Percentiles rank a stretch among this genome's conserved stretches.
These are phyloP conservation scores for Prenolepis imparis DNA, from an alignment of 2,888 invertebrate genomes.

Conservation along the genomic window DNA sequence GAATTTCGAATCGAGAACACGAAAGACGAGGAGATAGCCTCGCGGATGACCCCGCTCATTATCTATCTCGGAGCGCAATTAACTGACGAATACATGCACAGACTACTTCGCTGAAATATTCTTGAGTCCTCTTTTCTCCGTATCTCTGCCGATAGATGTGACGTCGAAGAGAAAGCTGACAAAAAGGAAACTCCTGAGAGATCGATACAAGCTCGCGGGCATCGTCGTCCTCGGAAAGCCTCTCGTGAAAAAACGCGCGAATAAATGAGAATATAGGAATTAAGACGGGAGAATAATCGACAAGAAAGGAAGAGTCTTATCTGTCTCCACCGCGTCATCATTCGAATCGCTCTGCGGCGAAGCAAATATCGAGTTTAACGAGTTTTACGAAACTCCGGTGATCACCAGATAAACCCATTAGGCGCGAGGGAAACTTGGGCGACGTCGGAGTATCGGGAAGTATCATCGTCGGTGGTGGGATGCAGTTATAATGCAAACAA, in stretches of 20 bases:
- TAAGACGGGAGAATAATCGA: constrained; percentile 13
- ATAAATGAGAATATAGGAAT: constrained; percentile 47
- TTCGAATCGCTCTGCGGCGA: constrained; percentile 42
- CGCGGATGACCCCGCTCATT: constrained; percentile 74
- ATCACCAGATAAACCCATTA: constrained; percentile 56
- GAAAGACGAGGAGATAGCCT: constrained; percentile 73
- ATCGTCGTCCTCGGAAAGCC: constrained; percentile 46
- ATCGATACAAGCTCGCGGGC: constrained; percentile 63
- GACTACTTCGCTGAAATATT: constrained; percentile 41
- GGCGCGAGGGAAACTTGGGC: constrained; percentile 43
- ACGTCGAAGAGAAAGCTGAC: neutral
- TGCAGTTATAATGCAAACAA: constrained; percentile 36
- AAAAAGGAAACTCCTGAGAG: constrained; percentile 16
- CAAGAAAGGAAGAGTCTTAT: constrained; percentile 29
- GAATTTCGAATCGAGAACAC: constrained; percentile 32
- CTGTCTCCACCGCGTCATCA: constrained; percentile 16
- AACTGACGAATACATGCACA: constrained; percentile 47
- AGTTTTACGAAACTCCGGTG: constrained; percentile 48
- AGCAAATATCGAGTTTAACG: constrained; percentile 54
- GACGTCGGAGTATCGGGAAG: constrained; percentile 38
- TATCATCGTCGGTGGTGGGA: constrained; percentile 10
- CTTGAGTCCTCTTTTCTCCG: constrained; percentile 34
- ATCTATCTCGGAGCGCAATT: constrained; percentile 77
- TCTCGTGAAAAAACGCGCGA: constrained; percentile 45
- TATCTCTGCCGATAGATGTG: constrained; percentile 30